These are phyloP conservation scores for Ptychochromis oligacanthus DNA, from an alignment of 2,113 vertebrate genomes.

Conservation along the genomic window DNA sequence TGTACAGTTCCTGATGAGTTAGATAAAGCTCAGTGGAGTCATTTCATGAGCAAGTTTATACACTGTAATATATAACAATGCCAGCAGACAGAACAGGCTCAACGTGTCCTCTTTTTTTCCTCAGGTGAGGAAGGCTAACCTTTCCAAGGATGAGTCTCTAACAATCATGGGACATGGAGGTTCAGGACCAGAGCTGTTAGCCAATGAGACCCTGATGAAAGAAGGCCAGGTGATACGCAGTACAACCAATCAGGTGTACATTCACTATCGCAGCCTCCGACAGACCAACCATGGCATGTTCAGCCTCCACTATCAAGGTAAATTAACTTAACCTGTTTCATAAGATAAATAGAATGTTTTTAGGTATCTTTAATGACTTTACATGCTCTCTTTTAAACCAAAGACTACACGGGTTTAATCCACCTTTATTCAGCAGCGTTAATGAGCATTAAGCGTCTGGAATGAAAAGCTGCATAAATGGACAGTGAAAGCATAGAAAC, in stretches of 20 bases:
- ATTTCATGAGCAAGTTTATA: background rate
- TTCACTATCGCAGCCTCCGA: conserved; percentile 88
- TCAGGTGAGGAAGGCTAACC: conserved; percentile 88
- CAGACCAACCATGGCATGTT: conserved; percentile 84
- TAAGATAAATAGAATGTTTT: background rate
- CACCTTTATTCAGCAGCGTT: background rate
- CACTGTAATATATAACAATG: background rate
- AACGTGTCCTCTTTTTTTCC: background rate
- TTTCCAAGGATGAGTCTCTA: conserved; percentile 89
- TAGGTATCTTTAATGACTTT: background rate
- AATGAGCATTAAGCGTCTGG: background rate
- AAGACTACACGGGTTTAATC: background rate
- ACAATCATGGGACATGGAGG: conserved; percentile 85
- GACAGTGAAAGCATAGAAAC: background rate
- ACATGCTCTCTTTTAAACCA: background rate
- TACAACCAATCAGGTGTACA: conserved; percentile 88
- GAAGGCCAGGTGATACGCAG: conserved; percentile 93
- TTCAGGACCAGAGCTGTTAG: conserved; percentile 81
- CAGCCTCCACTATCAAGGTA: conserved; percentile 92
- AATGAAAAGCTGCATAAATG: background rate
- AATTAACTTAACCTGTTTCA: background rate
- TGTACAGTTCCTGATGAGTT: background rate
- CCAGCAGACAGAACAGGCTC: background rate
- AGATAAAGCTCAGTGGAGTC: background rate
- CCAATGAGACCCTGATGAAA: conserved; percentile 89